Percentiles rank a stretch among this genome's conserved stretches.
These are phyloP conservation scores for Anas bernieri DNA, from an alignment of 2,797 vertebrate species.

Conservation along the genomic window DNA sequence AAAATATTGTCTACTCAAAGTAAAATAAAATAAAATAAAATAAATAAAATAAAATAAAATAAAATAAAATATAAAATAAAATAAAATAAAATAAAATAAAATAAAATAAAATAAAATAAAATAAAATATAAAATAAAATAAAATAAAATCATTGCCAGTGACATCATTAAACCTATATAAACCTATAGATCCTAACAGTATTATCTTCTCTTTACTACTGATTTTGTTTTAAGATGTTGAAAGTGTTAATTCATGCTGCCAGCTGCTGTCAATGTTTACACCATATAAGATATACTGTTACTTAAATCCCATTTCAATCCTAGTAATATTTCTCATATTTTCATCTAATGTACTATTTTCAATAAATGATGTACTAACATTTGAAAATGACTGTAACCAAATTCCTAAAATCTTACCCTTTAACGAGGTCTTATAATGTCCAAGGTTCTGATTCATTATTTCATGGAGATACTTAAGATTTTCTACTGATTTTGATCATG, in stretches of 20 bases:
- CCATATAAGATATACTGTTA: too few species aligned
- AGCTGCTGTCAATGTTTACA: neutral
- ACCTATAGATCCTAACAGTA: neutral
- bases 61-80: too few species aligned
- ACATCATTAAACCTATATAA: neutral
- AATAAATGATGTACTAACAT: neutral
- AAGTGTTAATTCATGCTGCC: neutral
- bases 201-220: neutral
- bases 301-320: neutral
- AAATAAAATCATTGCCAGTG: neutral
- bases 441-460: neutral
- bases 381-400: neutral
- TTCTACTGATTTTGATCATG: neutral
- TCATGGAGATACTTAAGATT: neutral
- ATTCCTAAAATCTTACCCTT: neutral
- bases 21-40: too few species aligned
- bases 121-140: too few species aligned
- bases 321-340: neutral
- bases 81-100: too few species aligned
- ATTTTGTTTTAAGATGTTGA: neutral
- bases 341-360: neutral
- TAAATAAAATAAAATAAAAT: too few species aligned
- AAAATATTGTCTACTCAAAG: rapidly evolving
- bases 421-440: neutral
- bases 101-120: too few species aligned